Evolutionary conservation across 2,797 vertebrate genomes (phyloP).

Genomic region (Phrynocephalus vlangalii): DNA sequence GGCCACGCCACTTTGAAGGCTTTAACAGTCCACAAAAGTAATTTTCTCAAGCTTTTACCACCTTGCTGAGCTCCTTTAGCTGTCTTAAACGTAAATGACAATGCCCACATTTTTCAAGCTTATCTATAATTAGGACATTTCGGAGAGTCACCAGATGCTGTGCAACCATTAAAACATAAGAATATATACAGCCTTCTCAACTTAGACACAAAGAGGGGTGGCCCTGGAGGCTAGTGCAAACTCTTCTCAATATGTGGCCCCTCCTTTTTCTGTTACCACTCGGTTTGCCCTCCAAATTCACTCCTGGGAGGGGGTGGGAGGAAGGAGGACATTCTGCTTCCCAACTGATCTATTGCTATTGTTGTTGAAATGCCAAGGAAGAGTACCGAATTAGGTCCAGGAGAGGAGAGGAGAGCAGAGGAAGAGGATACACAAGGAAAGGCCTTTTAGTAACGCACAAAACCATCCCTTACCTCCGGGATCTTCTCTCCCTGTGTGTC

Average conservation of each 20-base stretch:
- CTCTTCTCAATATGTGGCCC: neutral
- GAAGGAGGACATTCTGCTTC: neutral
- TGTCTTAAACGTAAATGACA: neutral
- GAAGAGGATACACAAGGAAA: constrained; percentile 41
- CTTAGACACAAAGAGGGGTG: neutral
- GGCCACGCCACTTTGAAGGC: too few relatives aligned
- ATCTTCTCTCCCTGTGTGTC: constrained; percentile 52
- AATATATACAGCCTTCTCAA: neutral
- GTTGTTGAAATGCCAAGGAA: constrained; percentile 66
- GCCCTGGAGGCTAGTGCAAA: neutral
- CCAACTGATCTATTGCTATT: constrained; percentile 78
- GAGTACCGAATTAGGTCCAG: constrained; percentile 41
- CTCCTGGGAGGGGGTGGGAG: neutral
- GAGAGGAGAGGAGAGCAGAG: constrained; percentile 51
- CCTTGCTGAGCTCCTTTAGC: neutral
- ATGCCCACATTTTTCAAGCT: neutral
- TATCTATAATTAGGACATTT: neutral
- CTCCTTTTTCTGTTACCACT: neutral
- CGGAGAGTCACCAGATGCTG: neutral
- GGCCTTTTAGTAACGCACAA: neutral
- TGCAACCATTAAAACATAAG: neutral
- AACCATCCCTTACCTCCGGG: neutral
- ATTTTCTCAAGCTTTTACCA: too few relatives aligned
- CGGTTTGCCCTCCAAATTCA: constrained; percentile 43
- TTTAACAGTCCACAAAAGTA: too few relatives aligned